Conservation (phyloP, 2,888 invertebrate genomes). For the Achlya flavicornis region DNA sequence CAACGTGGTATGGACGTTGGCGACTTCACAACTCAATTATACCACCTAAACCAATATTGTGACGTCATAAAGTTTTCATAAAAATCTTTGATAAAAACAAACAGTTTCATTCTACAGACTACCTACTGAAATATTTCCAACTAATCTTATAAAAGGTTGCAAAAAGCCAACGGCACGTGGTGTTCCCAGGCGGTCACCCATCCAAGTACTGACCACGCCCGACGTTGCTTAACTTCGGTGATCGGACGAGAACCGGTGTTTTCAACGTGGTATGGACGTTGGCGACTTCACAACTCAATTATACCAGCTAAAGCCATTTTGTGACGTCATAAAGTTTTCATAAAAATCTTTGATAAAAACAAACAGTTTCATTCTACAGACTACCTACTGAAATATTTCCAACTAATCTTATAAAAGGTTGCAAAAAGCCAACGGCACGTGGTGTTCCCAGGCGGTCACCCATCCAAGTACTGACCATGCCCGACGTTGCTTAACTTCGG, state of each 20-base stretch:
- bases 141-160: conserved; percentile 12
- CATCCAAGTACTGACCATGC: conserved; percentile 76
- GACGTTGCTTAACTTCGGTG: conserved; percentile 77
- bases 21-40: conserved; percentile 7
- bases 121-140: too few relatives aligned
- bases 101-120: too few relatives aligned
- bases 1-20: conserved; percentile 34
- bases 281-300: conserved; percentile 35
- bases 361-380: too few relatives aligned
- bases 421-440: conserved; percentile 62
- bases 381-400: too few relatives aligned
- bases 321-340: too few relatives aligned
- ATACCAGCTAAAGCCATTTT: neutral
- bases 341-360: too few relatives aligned
- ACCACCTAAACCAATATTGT: too few relatives aligned
- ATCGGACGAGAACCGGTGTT: conserved; percentile 77
- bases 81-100: too few relatives aligned
- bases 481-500: conserved; percentile 76
- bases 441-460: conserved; percentile 73
- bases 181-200: conserved; percentile 75
- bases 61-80: too few relatives aligned
- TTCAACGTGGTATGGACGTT: conserved; percentile 70
- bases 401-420: too few relatives aligned
- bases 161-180: conserved; percentile 62
- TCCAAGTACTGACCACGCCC: conserved; percentile 69